phyloP scores from a whole-genome alignment of 2,888 invertebrate species.

The Limnephilus marmoratus region DNA sequence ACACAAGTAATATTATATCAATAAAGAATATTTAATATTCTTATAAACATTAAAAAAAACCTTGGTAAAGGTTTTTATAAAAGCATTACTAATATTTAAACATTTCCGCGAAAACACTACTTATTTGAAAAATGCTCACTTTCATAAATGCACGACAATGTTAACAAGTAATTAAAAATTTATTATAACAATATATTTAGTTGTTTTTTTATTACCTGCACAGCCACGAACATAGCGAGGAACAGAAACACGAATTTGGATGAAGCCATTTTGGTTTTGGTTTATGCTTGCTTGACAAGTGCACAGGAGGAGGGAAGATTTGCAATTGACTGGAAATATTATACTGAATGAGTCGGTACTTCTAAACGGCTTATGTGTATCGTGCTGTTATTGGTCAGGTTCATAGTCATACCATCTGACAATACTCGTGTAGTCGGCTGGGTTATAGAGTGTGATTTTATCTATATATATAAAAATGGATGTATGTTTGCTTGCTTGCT shows the following conservation, averaged over 20 bases:
- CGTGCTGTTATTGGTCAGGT: background rate
- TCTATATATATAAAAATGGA: background rate
- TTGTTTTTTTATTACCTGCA: constrained; percentile 46
- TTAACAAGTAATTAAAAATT: too few relatives aligned
- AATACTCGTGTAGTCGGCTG: background rate
- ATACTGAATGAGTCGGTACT: background rate
- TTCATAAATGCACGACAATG: too few relatives aligned
- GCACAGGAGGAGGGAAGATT: background rate
- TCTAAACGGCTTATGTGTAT: background rate
- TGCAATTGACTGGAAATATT: background rate
- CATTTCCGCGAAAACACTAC: too few relatives aligned
- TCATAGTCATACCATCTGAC: background rate
- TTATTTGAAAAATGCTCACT: too few relatives aligned
- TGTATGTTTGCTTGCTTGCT: too few relatives aligned
- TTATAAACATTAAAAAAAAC: too few relatives aligned
- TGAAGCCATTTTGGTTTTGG: constrained; percentile 49
- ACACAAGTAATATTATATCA: too few relatives aligned
- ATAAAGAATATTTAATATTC: too few relatives aligned
- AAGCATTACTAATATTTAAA: too few relatives aligned
- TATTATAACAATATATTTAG: background rate
- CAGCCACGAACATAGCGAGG: constrained; percentile 59
- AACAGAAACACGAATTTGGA: constrained; percentile 58
- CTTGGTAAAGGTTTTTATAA: too few relatives aligned
- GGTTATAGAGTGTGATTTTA: background rate
- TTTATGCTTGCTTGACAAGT: background rate